Evolutionary conservation across 2,888 invertebrate genomes (phyloP), one percentile per base, ranked within the genome.

Genomic region (Pollenia amentaria): DNA sequence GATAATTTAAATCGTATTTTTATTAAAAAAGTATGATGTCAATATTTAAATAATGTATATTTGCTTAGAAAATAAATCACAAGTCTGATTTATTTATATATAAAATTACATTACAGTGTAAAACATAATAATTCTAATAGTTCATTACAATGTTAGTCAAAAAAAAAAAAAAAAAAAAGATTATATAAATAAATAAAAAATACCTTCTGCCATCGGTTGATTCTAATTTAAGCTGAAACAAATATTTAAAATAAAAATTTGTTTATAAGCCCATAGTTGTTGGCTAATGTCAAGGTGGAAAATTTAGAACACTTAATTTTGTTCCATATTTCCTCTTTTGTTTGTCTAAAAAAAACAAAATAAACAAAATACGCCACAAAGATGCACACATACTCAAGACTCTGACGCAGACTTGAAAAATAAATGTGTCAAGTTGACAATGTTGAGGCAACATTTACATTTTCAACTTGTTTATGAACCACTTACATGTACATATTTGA

Each of bases 351-450:
- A 29, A 6, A 1, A 29, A 29, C 3, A 6, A 29, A 29, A 29
- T 29, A 29, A 29, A 6, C 29, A 29, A 29, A 29, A 29, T 29
- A 29, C 29, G 29, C 29, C 16, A 10, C 10, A 12, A 44, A 48
- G 38, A 48, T 67, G 0, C 6, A 38, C 44, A 46, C 16, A 46
- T 9, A 29, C 4, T 29, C 29, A 38, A 8, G 10, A 9, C 2
- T 29, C 18, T 48, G n/a, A 11, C 3, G 40, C 3, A 67, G 40
- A 44, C 46, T 18, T 48, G 46, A 29, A 46, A 12, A 51, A 42
- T 72, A 70, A 77, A 46, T 21, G 70, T 77, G 77, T 78, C 78
- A 78, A 78, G 72, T 73, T 38, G n/a, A 18, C 11, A 62, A 38
- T 65, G 12, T 42, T 48, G 7, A 69, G 72, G 14, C 53, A 51